A percentile compares a stretch with the other conserved stretches of the same genome.
These are phyloP conservation scores for Cryptocheilus praepositus DNA, from an alignment of 2,888 invertebrate genomes.

Conservation along the genomic window DNA sequence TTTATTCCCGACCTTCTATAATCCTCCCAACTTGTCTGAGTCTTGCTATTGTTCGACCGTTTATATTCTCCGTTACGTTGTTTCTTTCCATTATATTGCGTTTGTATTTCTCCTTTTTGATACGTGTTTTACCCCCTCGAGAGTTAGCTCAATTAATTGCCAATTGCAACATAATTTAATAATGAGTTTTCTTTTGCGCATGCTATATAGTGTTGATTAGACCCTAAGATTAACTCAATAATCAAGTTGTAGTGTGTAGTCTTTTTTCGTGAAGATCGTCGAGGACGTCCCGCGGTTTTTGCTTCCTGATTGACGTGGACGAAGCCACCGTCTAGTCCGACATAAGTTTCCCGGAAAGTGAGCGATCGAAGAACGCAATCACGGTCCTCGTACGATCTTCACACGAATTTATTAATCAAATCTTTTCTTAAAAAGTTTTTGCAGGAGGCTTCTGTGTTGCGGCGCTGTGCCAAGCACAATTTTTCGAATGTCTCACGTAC, in stretches of 20 bases:
- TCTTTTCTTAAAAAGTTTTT: slow-evolving; percentile 58
- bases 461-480: slow-evolving; percentile 57
- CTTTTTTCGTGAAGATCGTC: background rate
- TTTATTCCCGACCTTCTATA: background rate
- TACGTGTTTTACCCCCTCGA: background rate
- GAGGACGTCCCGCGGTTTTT: background rate
- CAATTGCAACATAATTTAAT: slow-evolving; percentile 17
- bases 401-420: slow-evolving; percentile 49
- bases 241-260: slow-evolving; percentile 13
- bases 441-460: slow-evolving; percentile 66
- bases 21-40: background rate
- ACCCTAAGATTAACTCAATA: slow-evolving; percentile 42
- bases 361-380: slow-evolving; percentile 9
- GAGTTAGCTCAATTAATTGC: slow-evolving; percentile 1
- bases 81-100: background rate
- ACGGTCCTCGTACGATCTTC: slow-evolving; percentile 39
- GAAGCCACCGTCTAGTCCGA: background rate
- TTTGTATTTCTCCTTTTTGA: background rate
- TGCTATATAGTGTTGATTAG: slow-evolving; percentile 41
- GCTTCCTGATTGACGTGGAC: slow-evolving; percentile 21
- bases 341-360: too few relatives aligned
- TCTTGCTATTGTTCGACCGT: slow-evolving; percentile 4
- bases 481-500: slow-evolving; percentile 34
- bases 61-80: background rate
- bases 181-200: slow-evolving; percentile 40